phyloP scores from a whole-genome alignment of 2,113 vertebrate species.

The Indri indri region DNA sequence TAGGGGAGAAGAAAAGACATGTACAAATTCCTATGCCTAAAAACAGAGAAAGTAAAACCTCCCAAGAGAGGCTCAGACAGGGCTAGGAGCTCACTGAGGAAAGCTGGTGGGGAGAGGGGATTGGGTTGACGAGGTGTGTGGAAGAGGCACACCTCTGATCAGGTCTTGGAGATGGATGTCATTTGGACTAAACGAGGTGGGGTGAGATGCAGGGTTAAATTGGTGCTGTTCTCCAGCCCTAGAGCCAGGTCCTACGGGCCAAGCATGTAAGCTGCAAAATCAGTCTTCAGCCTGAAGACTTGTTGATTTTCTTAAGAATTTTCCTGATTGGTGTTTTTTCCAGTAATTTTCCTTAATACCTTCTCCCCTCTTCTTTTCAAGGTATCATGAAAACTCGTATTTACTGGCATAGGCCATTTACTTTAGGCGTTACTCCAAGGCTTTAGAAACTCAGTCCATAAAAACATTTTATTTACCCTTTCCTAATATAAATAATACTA shows the following conservation, averaged over 20 bases:
- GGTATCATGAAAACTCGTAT: background rate
- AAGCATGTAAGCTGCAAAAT: background rate
- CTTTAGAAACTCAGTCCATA: background rate
- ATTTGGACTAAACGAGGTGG: background rate
- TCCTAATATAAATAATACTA: rapidly evolving
- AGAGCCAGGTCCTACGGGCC: background rate
- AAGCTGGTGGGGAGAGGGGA: background rate
- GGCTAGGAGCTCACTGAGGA: background rate
- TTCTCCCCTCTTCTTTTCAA: background rate
- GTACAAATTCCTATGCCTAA: background rate
- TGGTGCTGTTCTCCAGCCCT: background rate
- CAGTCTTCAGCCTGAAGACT: background rate
- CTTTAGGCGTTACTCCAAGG: background rate
- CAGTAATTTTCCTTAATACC: background rate
- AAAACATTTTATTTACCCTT: background rate
- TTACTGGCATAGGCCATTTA: background rate
- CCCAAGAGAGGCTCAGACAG: background rate
- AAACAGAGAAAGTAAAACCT: background rate
- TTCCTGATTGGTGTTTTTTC: background rate
- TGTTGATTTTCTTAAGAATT: background rate
- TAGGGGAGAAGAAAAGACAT: background rate
- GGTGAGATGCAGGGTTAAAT: background rate
- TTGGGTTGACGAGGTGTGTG: background rate
- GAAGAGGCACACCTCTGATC: background rate
- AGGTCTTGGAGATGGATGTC: background rate